Percentiles rank a stretch among this genome's conserved stretches.
Evolutionary conservation across 2,113 vertebrate genomes (phyloP).

Genomic region (Boleophthalmus pectinirostris): DNA sequence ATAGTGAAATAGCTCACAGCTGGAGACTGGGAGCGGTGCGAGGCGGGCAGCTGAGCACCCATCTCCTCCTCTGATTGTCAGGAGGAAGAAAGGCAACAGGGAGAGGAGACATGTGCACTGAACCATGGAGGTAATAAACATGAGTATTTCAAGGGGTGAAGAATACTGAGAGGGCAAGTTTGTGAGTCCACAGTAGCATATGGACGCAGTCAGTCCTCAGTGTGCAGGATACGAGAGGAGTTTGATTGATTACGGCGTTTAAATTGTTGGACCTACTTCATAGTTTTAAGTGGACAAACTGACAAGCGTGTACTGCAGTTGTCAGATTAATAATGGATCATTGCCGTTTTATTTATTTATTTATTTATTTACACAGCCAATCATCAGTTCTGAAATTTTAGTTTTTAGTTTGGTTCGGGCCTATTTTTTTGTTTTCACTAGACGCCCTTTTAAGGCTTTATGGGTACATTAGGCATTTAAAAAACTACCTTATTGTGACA

Average conservation of each 20-base stretch:
- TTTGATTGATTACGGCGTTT: not conserved
- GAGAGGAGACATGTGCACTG: conserved; percentile 34
- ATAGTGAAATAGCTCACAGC: conserved; percentile 99
- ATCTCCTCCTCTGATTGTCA: conserved; percentile 52
- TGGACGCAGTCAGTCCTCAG: conserved; percentile 9
- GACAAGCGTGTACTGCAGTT: not conserved
- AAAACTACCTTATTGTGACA: not conserved
- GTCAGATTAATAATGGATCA: no score
- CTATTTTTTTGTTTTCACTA: not conserved
- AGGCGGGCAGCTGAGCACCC: conserved; percentile 89
- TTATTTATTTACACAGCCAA: no score
- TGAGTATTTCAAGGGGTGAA: conserved; percentile 9
- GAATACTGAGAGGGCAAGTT: conserved; percentile 34
- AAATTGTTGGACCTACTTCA: not conserved
- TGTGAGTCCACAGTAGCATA: conserved; percentile 14
- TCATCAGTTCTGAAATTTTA: not conserved
- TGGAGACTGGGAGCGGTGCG: conserved; percentile 85
- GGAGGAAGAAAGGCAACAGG: conserved; percentile 23
- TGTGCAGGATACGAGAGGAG: not conserved
- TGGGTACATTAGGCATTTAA: not conserved
- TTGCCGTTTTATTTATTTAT: no score
- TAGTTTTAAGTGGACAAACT: not conserved
- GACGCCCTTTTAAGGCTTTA: not conserved
- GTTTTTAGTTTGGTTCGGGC: not conserved
- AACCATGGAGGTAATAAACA: conserved; percentile 33